Conservation (phyloP, 92 coral and sea anemone species). For the Epizoanthus ramosus region DNA sequence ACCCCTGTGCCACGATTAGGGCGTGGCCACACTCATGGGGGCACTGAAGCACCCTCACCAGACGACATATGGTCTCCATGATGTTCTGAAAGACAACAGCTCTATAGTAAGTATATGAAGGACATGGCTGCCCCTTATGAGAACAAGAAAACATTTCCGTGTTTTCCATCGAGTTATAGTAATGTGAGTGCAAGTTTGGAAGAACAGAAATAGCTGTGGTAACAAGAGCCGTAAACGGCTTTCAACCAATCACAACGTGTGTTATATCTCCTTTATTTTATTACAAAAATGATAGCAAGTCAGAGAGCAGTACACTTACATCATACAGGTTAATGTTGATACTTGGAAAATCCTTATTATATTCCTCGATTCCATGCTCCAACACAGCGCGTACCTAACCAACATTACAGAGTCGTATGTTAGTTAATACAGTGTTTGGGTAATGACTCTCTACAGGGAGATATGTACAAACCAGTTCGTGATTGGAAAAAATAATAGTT, state of each 20-base stretch:
- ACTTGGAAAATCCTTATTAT: constrained; percentile 95
- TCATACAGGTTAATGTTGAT: constrained; percentile 85
- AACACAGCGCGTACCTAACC: constrained; percentile 86
- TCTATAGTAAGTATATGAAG: not conserved
- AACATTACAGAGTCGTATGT: not conserved
- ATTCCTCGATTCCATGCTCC: constrained; percentile 94
- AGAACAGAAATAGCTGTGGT: too few species aligned
- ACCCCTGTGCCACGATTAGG: constrained; percentile 89
- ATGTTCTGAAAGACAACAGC: constrained; percentile 66
- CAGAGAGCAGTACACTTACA: constrained; percentile 48
- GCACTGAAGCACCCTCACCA: constrained; percentile 88
- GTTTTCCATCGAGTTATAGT: too few species aligned
- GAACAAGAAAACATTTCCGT: not conserved
- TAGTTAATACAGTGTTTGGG: not conserved
- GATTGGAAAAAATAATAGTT: too few species aligned
- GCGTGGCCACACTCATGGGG: constrained; percentile 99
- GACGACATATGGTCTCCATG: constrained; percentile 94
- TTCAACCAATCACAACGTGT: too few species aligned
- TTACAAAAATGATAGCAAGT: too few species aligned
- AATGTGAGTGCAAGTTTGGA: too few species aligned
- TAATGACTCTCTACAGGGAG: not conserved
- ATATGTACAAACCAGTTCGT: too few species aligned
- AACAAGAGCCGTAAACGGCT: too few species aligned
- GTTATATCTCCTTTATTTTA: too few species aligned
- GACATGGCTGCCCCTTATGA: not conserved